Conservation (phyloP, 2,113 vertebrate genomes). For the Microcebus ravelobensis region DNA sequence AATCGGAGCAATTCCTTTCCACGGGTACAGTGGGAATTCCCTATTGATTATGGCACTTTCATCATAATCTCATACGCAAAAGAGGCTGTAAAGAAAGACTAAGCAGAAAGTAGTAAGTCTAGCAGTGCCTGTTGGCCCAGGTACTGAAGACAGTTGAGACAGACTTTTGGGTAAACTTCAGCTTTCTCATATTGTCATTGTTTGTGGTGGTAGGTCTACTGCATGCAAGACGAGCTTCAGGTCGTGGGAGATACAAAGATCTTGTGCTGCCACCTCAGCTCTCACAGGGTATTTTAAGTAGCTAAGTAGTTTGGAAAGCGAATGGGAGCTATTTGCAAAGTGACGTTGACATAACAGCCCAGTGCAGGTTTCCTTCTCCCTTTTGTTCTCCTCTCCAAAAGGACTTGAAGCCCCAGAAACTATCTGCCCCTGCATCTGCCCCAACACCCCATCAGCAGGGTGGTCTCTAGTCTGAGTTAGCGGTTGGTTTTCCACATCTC, state of each 20-base stretch:
- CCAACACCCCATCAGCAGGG: not conserved
- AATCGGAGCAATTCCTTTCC: not conserved
- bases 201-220: not conserved
- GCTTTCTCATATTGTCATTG: not conserved
- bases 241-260: not conserved
- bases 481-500: not conserved
- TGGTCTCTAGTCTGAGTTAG: not conserved
- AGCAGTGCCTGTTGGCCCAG: not conserved
- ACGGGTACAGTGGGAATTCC: not conserved
- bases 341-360: not conserved
- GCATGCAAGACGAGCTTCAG: not conserved
- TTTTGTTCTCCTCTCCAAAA: not conserved
- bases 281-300: not conserved
- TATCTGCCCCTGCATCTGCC: not conserved
- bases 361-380: not conserved
- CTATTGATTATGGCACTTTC: not conserved
- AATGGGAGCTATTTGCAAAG: not conserved
- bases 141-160: not conserved
- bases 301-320: not conserved
- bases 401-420: not conserved
- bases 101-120: not conserved
- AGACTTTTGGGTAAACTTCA: not conserved
- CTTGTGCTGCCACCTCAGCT: not conserved
- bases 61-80: not conserved
- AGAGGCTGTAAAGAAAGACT: not conserved